Conservation (phyloP, 2,797 vertebrate genomes). For the Pyrocephalus nanus region DNA sequence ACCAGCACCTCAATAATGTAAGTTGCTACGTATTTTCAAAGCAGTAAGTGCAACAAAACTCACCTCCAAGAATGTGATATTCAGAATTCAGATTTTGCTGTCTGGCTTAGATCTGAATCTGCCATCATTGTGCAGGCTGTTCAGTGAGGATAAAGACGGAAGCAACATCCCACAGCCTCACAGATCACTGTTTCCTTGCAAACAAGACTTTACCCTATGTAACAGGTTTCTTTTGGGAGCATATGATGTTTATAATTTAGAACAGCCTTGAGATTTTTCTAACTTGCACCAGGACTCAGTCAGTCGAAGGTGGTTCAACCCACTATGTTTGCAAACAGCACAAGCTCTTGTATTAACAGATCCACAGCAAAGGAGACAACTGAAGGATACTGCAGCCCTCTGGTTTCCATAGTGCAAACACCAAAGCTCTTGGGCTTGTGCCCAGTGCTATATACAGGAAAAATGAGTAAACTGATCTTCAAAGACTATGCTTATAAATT, state of each 20-base stretch:
- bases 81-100: not conserved
- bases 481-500: conserved; percentile 80
- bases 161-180: not conserved
- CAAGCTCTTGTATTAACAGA: not conserved
- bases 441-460: not conserved
- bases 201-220: not conserved
- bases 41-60: not conserved
- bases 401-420: not conserved
- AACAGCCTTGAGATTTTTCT: not conserved
- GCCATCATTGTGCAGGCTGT: not conserved
- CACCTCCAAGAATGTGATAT: not conserved
- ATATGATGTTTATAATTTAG: not conserved
- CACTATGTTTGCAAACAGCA: not conserved
- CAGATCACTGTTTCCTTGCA: not conserved
- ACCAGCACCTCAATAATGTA: not conserved
- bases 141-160: not conserved
- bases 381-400: not conserved
- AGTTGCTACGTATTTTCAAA: not conserved
- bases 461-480: conserved; percentile 24
- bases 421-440: not conserved
- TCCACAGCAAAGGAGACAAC: not conserved
- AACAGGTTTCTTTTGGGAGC: not conserved
- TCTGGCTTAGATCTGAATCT: not conserved
- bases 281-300: not conserved
- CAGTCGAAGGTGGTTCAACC: not conserved